phyloP scores from a whole-genome alignment of 2,113 vertebrate species.

The Bostrychus sinensis region DNA sequence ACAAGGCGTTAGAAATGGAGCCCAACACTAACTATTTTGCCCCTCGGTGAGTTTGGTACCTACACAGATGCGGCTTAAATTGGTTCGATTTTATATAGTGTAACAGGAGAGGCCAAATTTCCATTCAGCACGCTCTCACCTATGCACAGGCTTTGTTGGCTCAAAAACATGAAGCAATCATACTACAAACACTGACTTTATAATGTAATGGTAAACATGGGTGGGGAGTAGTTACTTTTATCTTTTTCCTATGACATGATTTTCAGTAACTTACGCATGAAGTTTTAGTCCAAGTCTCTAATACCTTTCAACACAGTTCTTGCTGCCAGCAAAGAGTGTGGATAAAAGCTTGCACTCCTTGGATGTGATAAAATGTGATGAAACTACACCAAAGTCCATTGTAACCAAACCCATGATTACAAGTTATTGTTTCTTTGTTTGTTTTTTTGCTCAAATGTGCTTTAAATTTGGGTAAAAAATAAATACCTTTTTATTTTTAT shows the following conservation, averaged over 20 bases:
- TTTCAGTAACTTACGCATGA: no score
- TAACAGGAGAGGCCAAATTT: constrained; percentile 41
- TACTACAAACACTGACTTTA: constrained; percentile 7
- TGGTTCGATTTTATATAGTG: constrained; percentile 62
- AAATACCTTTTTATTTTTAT: no score
- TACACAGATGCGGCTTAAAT: constrained; percentile 79
- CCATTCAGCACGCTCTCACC: constrained; percentile 58
- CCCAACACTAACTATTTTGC: constrained; percentile 78
- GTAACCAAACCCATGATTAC: no score
- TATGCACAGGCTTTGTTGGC: constrained; percentile 51
- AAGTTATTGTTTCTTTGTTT: not conserved
- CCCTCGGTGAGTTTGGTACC: constrained; percentile 75
- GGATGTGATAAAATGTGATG: no score
- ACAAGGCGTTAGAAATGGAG: constrained; percentile 79
- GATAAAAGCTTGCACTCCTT: no score
- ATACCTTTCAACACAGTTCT: no score
- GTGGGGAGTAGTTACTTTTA: not conserved
- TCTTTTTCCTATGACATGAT: not conserved
- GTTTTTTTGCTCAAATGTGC: no score
- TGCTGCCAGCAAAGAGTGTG: no score
- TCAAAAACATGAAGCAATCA: constrained; percentile 16
- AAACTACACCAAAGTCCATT: no score
- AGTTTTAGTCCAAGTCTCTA: no score
- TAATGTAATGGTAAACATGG: not conserved
- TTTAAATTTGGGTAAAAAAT: no score